Base-by-base conservation (phyloP, 2,797 vertebrate species). In the Pristis pectinata region DNA sequence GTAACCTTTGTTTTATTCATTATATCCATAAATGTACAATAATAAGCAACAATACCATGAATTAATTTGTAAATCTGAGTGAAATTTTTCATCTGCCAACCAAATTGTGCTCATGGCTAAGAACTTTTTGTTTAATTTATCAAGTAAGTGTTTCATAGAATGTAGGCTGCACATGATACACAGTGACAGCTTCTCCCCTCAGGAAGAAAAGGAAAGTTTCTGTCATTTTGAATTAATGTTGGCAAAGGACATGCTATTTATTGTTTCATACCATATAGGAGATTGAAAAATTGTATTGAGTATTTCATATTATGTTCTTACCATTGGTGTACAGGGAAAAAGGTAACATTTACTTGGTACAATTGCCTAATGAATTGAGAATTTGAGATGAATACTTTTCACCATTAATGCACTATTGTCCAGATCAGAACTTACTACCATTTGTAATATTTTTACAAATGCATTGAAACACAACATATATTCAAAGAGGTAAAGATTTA, bases 151-250 rank as follows among this genome's bases (percentile, higher is more conserved):
- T 59, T n/a, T 87, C 83, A 87, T 27, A 44, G 56, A 56, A 53
- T 53, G 44, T 27, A 34, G 49, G 24, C 83, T 87, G 13, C 44
- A 56, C 44, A 5, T 56, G 5, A 87, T 13, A 56, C 27, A 87
- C 19, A 24, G 44, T 27, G 44, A 22, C 41, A 83, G 41, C 19
- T 9, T 19, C 17, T 41, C 22, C 41, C 82, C 44, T 27, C 0
- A 1, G 17, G 22, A 34, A 24, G 13, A 56, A 30, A 9, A 49
- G 49, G 44, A 56, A 87, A 56, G 3, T 87, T 85, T 34, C 83
- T 56, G 83, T 87, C 83, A 87, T 87, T 87, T 87, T 34, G 49
- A 87, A 87, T 87, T 87, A 87, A 87, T 49, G 83, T 87, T 30
- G 22, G 83, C 22, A 87, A 56, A 24, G 49, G 22, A 27, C 24